These are phyloP conservation scores for Lycaon pictus DNA, from an alignment of 2,113 vertebrate genomes.

Conservation along the genomic window DNA sequence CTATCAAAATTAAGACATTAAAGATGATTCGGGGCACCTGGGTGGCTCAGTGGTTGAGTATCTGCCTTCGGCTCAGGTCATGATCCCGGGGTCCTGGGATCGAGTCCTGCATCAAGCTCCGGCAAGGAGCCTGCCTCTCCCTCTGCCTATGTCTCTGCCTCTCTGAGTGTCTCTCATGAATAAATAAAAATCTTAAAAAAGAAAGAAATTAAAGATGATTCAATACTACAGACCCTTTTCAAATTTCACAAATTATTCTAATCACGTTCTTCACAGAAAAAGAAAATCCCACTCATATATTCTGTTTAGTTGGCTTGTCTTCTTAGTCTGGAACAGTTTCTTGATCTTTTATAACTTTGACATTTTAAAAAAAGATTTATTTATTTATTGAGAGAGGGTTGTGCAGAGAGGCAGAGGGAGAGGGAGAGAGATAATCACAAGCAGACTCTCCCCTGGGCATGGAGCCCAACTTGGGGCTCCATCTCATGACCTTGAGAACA, in stretches of 20 bases:
- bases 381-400: neutral
- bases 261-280: neutral
- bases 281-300: accelerated
- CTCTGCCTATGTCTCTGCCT: too few relatives aligned
- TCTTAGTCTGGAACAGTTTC: neutral
- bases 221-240: neutral
- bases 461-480: neutral
- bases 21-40: neutral
- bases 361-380: neutral
- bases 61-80: too few relatives aligned
- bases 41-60: too few relatives aligned
- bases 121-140: too few relatives aligned
- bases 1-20: neutral
- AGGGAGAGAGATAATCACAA: neutral
- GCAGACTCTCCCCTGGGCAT: neutral
- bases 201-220: neutral
- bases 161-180: too few relatives aligned
- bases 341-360: neutral
- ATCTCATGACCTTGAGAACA: neutral
- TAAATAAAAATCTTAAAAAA: too few relatives aligned
- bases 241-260: neutral
- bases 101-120: too few relatives aligned
- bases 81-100: too few relatives aligned
- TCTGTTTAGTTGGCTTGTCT: accelerated
- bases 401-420: too few relatives aligned